Evolutionary conservation across 2,888 invertebrate species (phyloP).

Genomic region (Nephrocerus scutellatus): DNA sequence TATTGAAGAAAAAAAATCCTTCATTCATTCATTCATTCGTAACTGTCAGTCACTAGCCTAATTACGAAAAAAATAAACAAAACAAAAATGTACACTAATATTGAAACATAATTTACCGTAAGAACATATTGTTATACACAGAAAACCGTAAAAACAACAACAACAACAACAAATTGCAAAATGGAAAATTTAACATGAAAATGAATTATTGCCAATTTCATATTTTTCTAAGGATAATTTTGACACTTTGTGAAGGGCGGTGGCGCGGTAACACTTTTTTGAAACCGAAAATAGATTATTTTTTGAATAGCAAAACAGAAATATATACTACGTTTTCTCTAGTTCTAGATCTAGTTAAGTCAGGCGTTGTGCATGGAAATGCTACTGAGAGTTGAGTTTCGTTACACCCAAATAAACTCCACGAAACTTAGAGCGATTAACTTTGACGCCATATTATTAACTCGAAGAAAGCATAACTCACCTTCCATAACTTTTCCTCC

Average conservation of each 20-base stretch:
- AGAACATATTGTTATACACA: conserved; percentile 14
- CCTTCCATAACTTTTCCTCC: too few relatives aligned
- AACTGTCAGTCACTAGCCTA: too few relatives aligned
- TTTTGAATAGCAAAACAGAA: conserved; percentile 14
- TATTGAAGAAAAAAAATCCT: conserved; percentile 22
- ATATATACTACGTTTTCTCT: conserved; percentile 7
- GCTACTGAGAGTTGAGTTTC: too few relatives aligned
- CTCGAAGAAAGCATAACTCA: too few relatives aligned
- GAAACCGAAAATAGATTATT: too few relatives aligned
- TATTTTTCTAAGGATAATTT: conserved; percentile 25
- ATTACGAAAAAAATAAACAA: conserved; percentile 15
- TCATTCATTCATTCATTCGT: too few relatives aligned
- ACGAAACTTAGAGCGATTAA: too few relatives aligned
- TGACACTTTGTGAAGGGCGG: conserved; percentile 22
- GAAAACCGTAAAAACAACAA: conserved; percentile 7
- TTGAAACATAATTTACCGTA: conserved; percentile 2
- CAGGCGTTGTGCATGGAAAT: too few relatives aligned
- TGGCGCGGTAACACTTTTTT: too few relatives aligned
- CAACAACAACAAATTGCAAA: conserved; percentile 1
- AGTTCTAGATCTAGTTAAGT: conserved; percentile 22
- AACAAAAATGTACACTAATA: conserved; percentile 4
- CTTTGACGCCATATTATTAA: too few relatives aligned
- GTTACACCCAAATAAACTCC: too few relatives aligned
- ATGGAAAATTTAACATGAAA: conserved; percentile 12
- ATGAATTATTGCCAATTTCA: conserved; percentile 16